Evolutionary conservation across 2,888 invertebrate genomes (phyloP).

Genomic region (Pinctada fucata): DNA sequence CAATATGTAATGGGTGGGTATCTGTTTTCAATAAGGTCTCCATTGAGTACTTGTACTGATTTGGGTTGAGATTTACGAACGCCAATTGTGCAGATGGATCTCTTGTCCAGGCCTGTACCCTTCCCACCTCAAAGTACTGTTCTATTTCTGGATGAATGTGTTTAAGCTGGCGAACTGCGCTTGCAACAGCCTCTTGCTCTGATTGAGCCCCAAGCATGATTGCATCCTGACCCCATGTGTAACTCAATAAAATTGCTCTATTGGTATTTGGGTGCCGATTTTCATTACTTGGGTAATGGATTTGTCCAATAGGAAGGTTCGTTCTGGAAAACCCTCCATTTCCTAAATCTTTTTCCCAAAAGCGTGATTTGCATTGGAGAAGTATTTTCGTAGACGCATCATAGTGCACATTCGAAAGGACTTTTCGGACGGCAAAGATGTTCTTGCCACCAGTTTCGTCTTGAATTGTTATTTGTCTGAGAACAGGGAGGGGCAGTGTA

Average conservation of each 20-base stretch:
- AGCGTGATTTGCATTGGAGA: conserved; percentile 41
- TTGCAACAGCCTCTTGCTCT: conserved; percentile 35
- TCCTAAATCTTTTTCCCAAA: conserved; percentile 43
- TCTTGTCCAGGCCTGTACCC: conserved; percentile 45
- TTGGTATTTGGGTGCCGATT: conserved; percentile 23
- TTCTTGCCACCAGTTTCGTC: not conserved
- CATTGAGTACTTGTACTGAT: conserved; percentile 40
- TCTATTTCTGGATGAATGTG: conserved; percentile 43
- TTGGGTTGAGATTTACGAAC: conserved; percentile 31
- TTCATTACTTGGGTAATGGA: conserved; percentile 17
- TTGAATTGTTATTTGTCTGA: conserved; percentile 16
- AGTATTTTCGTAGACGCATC: conserved; percentile 41
- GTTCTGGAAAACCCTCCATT: conserved; percentile 42
- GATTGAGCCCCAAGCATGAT: conserved; percentile 22
- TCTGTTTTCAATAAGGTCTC: conserved; percentile 23
- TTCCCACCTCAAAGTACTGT: conserved; percentile 6
- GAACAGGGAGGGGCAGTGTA: conserved; percentile 36
- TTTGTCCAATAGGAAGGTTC: conserved; percentile 29
- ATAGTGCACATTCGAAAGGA: conserved; percentile 32
- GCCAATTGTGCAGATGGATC: conserved; percentile 43
- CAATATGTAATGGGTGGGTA: conserved; percentile 39
- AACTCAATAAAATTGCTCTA: conserved; percentile 38
- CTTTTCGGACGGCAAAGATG: not conserved
- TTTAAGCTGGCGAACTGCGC: conserved; percentile 40
- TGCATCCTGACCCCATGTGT: too few relatives aligned